These are phyloP conservation scores for Aspidapion aeneum DNA, from an alignment of 2,888 invertebrate genomes.

Conservation along the genomic window DNA sequence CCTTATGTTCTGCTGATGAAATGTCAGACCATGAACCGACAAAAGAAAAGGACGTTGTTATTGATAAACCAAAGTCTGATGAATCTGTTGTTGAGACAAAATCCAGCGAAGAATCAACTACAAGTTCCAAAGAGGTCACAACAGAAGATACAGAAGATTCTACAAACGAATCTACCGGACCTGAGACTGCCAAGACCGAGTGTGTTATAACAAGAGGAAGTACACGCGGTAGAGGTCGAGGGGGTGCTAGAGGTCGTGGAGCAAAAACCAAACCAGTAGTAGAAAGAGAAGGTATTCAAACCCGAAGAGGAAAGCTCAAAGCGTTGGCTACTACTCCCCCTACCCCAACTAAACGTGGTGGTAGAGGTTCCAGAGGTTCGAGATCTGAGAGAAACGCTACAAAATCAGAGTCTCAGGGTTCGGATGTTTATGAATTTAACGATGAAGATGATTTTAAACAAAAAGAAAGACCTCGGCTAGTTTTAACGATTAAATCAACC, in stretches of 20 bases:
- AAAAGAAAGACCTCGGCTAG: conserved; percentile 67
- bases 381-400: conserved; percentile 55
- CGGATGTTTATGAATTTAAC: conserved; percentile 86
- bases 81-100: background rate
- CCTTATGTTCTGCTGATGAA: conserved; percentile 56
- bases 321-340: conserved; percentile 31
- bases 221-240: conserved; percentile 42
- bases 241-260: conserved; percentile 30
- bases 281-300: conserved; percentile 52
- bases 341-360: conserved; percentile 42
- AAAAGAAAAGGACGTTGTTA: conserved; percentile 22
- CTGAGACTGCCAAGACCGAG: conserved; percentile 9
- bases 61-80: background rate
- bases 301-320: conserved; percentile 47
- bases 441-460: conserved; percentile 81
- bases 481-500: conserved; percentile 78
- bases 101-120: conserved; percentile 23
- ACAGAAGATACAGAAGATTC: conserved; percentile 13
- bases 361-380: conserved; percentile 51
- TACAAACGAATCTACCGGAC: background rate
- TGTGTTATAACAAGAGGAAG: conserved; percentile 26
- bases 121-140: conserved; percentile 37
- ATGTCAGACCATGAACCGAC: conserved; percentile 45
- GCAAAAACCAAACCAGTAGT: conserved; percentile 24
- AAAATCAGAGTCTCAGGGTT: conserved; percentile 55